Conservation (phyloP, 1,140 invertebrate genomes). For the Sitophilus oryzae region DNA sequence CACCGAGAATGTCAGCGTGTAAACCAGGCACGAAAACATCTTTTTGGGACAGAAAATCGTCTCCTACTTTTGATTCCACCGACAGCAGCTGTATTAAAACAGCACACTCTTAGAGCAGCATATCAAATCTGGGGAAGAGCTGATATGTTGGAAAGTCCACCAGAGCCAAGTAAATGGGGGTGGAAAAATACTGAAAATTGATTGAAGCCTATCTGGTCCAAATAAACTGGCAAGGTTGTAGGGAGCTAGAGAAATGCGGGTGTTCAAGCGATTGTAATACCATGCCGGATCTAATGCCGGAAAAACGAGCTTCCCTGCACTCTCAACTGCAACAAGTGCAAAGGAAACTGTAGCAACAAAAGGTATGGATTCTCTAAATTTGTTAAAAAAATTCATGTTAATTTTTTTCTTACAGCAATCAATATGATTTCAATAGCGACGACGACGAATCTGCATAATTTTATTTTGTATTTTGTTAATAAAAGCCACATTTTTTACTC, state of each 20-base stretch:
- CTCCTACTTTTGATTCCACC: slow-evolving; percentile 1
- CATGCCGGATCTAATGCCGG: neutral
- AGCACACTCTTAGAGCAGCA: slow-evolving; percentile 3
- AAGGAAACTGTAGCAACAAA: slow-evolving; percentile 2
- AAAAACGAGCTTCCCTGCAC: neutral
- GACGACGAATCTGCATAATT: slow-evolving; percentile 1
- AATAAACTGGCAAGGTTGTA: slow-evolving; percentile 1
- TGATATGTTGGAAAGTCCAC: slow-evolving; percentile 1
- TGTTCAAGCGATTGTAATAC: slow-evolving; percentile 3
- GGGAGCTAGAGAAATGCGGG: neutral
- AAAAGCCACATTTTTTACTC: too few species aligned
- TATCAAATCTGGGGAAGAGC: slow-evolving; percentile 5
- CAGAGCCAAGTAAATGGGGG: slow-evolving; percentile 3
- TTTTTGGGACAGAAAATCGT: slow-evolving; percentile 1
- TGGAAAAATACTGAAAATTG: slow-evolving; percentile 1
- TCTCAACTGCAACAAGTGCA: neutral
- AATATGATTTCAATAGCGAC: neutral
- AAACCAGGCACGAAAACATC: neutral
- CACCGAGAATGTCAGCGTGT: slow-evolving; percentile 1
- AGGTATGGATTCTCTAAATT: neutral
- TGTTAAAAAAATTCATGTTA: neutral
- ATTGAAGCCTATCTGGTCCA: slow-evolving; percentile 2
- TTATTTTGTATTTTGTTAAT: neutral
- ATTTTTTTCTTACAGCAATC: slow-evolving; percentile 4
- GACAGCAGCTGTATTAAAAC: neutral